phyloP scores from a whole-genome alignment of 2,797 vertebrate genomes.

The Atherinosoma microstoma region DNA sequence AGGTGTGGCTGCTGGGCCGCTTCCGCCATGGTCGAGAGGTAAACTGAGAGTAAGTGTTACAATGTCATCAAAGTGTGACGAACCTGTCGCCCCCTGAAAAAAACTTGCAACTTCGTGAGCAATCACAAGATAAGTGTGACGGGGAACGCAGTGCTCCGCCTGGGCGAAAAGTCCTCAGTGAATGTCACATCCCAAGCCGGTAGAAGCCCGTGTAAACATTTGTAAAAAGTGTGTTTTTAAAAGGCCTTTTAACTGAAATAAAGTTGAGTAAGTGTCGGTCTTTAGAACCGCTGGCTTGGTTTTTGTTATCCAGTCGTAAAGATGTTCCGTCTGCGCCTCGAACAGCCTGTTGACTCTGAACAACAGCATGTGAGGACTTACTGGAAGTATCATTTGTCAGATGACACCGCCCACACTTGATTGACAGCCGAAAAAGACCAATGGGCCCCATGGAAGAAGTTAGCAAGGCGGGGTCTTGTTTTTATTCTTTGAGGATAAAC shows the following conservation, averaged over 20 bases:
- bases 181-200: constrained; percentile 70
- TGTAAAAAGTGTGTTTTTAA: constrained; percentile 17
- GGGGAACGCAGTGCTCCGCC: constrained; percentile 48
- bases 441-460: constrained; percentile 63
- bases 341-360: constrained; percentile 82
- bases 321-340: constrained; percentile 40
- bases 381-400: constrained; percentile 86
- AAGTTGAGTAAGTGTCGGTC: constrained; percentile 24
- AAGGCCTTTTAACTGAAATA: constrained; percentile 12
- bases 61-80: constrained; percentile 73
- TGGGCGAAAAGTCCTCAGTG: constrained; percentile 47
- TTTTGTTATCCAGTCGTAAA: constrained; percentile 53
- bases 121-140: constrained; percentile 52
- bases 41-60: constrained; percentile 52
- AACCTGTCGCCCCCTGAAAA: constrained; percentile 44
- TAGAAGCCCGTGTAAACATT: constrained; percentile 7
- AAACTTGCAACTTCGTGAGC: constrained; percentile 29
- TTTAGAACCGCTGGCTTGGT: constrained; percentile 46
- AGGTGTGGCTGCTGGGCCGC: constrained; percentile 88
- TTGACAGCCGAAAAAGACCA: constrained; percentile 76
- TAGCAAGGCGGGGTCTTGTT: constrained; percentile 40
- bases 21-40: constrained; percentile 86
- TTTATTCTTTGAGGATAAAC: constrained; percentile 67
- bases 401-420: constrained; percentile 79
- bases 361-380: constrained; percentile 80